phyloP scores from a whole-genome alignment of 2,888 invertebrate genomes.

The Calameuta filiformis region DNA sequence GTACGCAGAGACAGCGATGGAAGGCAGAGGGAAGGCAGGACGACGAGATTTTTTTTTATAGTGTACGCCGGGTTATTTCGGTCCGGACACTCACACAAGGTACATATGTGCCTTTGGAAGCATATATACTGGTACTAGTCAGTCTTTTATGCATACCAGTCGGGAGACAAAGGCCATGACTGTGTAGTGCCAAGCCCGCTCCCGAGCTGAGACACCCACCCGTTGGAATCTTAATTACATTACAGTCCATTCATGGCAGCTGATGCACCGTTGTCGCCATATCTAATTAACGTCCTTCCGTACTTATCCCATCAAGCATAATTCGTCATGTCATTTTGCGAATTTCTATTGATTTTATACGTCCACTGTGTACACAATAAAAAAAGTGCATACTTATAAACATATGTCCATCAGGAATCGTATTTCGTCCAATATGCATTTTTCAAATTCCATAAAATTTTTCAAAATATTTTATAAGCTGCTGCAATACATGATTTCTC shows the following conservation, averaged over 20 bases:
- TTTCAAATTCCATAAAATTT: too few relatives aligned
- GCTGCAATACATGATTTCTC: too few relatives aligned
- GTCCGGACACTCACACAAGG: slow-evolving; percentile 6
- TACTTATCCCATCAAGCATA: neutral
- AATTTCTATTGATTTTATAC: neutral
- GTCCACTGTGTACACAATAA: neutral
- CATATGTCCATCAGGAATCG: too few relatives aligned
- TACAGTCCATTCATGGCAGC: slow-evolving; percentile 46
- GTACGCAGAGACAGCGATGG: neutral
- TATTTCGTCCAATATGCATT: too few relatives aligned
- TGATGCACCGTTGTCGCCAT: slow-evolving; percentile 35
- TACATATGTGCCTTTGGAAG: neutral
- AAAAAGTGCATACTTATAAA: neutral
- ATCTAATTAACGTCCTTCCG: slow-evolving; percentile 33
- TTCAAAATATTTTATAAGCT: too few relatives aligned
- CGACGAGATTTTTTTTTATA: slow-evolving; percentile 11
- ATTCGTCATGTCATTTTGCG: neutral
- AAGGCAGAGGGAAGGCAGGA: neutral
- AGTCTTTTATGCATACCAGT: slow-evolving; percentile 24
- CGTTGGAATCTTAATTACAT: slow-evolving; percentile 54
- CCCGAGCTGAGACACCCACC: slow-evolving; percentile 17
- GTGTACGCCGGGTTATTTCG: slow-evolving; percentile 20
- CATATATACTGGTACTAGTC: neutral
- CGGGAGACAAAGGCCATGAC: slow-evolving; percentile 5
- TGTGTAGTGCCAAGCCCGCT: slow-evolving; percentile 13